Conservation (phyloP, 2,113 vertebrate species). For the Psephotus haematonotus region DNA sequence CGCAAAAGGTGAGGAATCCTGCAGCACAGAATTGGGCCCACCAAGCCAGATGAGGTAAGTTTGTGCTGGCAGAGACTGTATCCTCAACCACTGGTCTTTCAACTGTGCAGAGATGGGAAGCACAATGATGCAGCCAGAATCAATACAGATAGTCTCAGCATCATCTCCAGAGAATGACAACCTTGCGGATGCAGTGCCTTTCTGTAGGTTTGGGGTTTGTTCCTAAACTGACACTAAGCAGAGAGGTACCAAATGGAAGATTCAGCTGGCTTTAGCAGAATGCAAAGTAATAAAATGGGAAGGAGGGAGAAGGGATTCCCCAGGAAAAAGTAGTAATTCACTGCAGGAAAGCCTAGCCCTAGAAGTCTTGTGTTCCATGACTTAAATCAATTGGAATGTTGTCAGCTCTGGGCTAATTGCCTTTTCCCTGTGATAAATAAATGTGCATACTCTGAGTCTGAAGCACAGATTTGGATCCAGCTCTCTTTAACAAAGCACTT, state of each 20-base stretch:
- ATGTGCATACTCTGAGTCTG: neutral
- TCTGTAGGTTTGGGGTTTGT: neutral
- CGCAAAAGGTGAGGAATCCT: neutral
- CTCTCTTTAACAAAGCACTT: neutral
- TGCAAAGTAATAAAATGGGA: neutral
- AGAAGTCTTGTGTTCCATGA: neutral
- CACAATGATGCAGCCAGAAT: neutral
- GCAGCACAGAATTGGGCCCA: neutral
- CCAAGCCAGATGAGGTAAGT: neutral
- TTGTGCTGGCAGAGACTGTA: neutral
- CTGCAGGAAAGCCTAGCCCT: neutral
- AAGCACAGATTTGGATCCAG: neutral
- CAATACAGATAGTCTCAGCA: neutral
- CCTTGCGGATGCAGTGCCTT: neutral
- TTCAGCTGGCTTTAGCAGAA: neutral
- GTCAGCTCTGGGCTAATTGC: neutral
- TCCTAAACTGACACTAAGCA: neutral
- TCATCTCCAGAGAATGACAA: neutral
- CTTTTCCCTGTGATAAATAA: neutral
- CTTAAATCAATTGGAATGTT: neutral
- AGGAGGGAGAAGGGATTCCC: neutral
- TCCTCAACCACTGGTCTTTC: neutral
- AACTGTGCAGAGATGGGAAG: fast-evolving
- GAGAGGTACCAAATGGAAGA: neutral
- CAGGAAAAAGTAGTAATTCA: neutral